Base-by-base conservation (phyloP, 2,797 vertebrate species). In the Prionace glauca region DNA sequence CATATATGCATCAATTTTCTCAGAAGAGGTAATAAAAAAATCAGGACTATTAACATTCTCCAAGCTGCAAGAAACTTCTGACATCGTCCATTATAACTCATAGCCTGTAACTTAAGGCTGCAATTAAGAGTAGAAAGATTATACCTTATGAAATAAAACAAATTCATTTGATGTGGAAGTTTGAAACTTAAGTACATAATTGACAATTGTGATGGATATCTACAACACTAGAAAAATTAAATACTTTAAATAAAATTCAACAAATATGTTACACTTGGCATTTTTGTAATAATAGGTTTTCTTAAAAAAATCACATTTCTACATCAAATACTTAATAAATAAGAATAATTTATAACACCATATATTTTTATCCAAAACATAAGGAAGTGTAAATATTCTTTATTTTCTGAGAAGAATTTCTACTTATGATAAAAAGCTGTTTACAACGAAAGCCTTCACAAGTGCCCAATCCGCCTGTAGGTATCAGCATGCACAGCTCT, bases 381-480 rank as follows among this genome's bases (percentile, higher is more conserved):
- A 72, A 87, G 36, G 36, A 87, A 65, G 50, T 72, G 69, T 32
- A 69, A 91, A 74, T 94, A 94, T 24, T 32, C 12, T 94, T 71
- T 41, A 36, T 22, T 29, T 65, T 62, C 88, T 36, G 60, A 67
- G 88, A 36, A 65, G 29, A 65, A 65, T 72, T 45, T 71, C 69
- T 94, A 72, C 69, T 41, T 72, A 45, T 94, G 69, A 94, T 71
- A 72, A 94, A 94, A 41, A 45, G 69, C 69, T 50, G 91, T 26
- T 95, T 96, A 96, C 97, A 97, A 96, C 97, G 96, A 97, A 97
- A 96, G 97, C 96, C 74, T 97, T 98, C 98, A 99, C 97, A 98
- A 97, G 98, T 98, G 98, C 97, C 98, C 99, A 96, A 98, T 99
- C 97, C 98, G 98, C 97, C 98, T 97, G 98, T 97, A 98, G 97